Evolutionary conservation across 2,113 vertebrate genomes (phyloP).

Genomic region (Gopherus evgoodei): DNA sequence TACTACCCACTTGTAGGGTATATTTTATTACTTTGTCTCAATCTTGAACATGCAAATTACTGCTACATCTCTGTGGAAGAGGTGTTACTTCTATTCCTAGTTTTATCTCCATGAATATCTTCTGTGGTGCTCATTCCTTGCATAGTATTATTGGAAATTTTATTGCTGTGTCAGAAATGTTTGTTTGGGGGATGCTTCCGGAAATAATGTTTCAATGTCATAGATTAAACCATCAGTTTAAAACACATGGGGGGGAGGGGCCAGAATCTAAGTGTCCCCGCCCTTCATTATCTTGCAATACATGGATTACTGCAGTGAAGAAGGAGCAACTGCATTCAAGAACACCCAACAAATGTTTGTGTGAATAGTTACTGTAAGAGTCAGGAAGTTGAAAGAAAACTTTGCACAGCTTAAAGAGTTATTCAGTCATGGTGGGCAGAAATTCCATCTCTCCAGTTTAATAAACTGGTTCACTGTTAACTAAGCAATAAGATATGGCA

Average conservation of each 20-base stretch:
- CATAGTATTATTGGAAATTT: not conserved
- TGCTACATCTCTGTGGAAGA: not conserved
- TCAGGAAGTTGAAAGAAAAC: slow-evolving; percentile 10
- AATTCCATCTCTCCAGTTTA: slow-evolving; percentile 34
- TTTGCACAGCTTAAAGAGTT: slow-evolving; percentile 29
- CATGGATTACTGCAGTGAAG: not conserved
- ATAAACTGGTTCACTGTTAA: slow-evolving; percentile 60
- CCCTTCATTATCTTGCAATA: slow-evolving; percentile 43
- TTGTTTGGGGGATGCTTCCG: not conserved
- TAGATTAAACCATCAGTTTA: not conserved
- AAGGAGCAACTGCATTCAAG: slow-evolving; percentile 8
- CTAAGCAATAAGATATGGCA: slow-evolving; percentile 44
- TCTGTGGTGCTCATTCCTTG: not conserved
- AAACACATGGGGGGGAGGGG: not conserved
- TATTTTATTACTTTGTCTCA: not conserved
- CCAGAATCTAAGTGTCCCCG: slow-evolving; percentile 19
- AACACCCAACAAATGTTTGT: slow-evolving; percentile 56
- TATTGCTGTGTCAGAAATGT: slow-evolving; percentile 9
- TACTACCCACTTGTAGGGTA: not conserved
- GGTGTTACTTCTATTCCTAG: slow-evolving; percentile 16
- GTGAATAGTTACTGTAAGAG: slow-evolving; percentile 29
- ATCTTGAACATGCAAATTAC: no score
- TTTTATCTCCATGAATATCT: not conserved
- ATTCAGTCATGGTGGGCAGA: slow-evolving; percentile 26
- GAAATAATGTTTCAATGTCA: slow-evolving; percentile 7